Conservation (phyloP, 1,140 invertebrate genomes). For the Campoletis sonorensis region DNA sequence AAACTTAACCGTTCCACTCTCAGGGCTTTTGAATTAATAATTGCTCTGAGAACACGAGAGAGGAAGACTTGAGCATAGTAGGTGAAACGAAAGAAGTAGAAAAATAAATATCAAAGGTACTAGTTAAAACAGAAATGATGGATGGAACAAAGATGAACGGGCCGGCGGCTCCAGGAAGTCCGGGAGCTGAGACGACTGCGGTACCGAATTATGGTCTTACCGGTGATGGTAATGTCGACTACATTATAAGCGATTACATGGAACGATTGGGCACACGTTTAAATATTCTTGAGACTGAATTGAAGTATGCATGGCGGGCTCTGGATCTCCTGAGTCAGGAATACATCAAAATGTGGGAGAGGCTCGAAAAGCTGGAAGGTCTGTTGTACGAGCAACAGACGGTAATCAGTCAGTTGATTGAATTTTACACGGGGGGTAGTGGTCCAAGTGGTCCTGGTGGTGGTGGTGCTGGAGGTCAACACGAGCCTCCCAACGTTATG, state of each 20-base stretch:
- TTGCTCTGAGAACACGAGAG: conserved; percentile 14
- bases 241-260: conserved; percentile 91
- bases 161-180: conserved; percentile 56
- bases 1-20: conserved; percentile 32
- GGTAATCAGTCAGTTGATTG: conserved; percentile 92
- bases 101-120: conserved; percentile 24
- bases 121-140: conserved; percentile 56
- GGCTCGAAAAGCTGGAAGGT: conserved; percentile 93
- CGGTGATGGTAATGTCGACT: conserved; percentile 77
- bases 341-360: conserved; percentile 95
- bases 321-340: conserved; percentile 93
- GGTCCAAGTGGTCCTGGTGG: conserved; percentile 38
- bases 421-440: conserved; percentile 81
- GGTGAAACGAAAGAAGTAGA: conserved; percentile 22
- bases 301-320: conserved; percentile 94
- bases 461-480: conserved; percentile 40
- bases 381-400: conserved; percentile 93
- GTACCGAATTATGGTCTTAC: conserved; percentile 60
- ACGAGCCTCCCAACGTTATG: conserved; percentile 63
- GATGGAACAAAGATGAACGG: conserved; percentile 66
- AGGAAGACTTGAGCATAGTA: conserved; percentile 44
- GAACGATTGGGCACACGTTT: conserved; percentile 90
- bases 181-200: conserved; percentile 60
- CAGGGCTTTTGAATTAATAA: conserved; percentile 23
- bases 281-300: conserved; percentile 91